A percentile compares a stretch with the other conserved stretches of the same genome.
These are phyloP conservation scores for Somateria mollissima DNA, from an alignment of 2,797 vertebrate species.

Conservation along the genomic window DNA sequence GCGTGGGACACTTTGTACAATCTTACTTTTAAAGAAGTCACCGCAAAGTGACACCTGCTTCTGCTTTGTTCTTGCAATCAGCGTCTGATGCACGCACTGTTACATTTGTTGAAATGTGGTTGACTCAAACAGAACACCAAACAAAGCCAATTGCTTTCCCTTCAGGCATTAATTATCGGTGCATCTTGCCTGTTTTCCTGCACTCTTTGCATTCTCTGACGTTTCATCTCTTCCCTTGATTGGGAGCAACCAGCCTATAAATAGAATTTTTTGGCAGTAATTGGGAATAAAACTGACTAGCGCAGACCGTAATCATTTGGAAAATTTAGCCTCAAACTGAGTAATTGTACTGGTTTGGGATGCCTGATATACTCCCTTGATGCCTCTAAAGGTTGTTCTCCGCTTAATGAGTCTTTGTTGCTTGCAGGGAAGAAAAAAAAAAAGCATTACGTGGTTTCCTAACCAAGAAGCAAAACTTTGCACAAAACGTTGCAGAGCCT, in stretches of 20 bases:
- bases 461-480: neutral
- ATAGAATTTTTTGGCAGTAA: conserved; percentile 8
- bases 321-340: neutral
- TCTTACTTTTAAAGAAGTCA: neutral
- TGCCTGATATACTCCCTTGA: neutral
- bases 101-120: neutral
- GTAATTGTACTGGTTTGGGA: neutral
- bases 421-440: neutral
- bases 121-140: neutral
- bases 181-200: neutral
- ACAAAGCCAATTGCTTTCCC: conserved; percentile 15
- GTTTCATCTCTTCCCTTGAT: conserved; percentile 25
- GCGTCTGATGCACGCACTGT: neutral
- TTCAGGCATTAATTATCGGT: conserved; percentile 28
- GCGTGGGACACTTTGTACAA: neutral
- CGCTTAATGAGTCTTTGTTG: neutral
- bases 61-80: neutral
- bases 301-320: neutral
- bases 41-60: neutral
- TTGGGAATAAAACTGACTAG: conserved; percentile 40
- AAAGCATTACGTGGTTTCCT: neutral
- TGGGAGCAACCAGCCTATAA: neutral
- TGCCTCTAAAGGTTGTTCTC: neutral
- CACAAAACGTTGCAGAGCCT: too few relatives aligned
- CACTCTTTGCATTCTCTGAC: neutral